These are phyloP conservation scores for Pseudococcus viburni DNA, from an alignment of 2,888 invertebrate genomes.

Conservation along the genomic window DNA sequence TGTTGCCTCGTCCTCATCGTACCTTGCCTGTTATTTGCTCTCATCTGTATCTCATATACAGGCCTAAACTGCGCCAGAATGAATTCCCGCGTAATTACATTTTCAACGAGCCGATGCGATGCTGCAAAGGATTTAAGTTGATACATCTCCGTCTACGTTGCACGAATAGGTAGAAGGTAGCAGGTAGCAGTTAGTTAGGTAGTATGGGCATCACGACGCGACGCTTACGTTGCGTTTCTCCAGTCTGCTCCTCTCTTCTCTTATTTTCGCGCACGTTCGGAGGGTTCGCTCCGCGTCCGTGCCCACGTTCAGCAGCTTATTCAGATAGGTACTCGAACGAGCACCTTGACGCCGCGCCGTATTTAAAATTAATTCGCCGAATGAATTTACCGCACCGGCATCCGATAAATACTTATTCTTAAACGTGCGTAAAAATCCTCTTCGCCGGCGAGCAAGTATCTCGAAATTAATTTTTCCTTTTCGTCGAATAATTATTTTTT, in stretches of 20 bases:
- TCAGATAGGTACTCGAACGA: background rate
- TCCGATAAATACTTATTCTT: background rate
- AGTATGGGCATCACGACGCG: background rate
- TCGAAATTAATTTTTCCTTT: constrained; percentile 8
- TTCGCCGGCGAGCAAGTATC: background rate
- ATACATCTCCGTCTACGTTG: background rate
- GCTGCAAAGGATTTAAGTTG: constrained; percentile 56
- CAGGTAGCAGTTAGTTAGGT: background rate
- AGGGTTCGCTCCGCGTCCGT: background rate
- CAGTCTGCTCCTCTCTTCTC: background rate
- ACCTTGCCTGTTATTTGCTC: background rate
- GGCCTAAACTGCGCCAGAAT: constrained; percentile 11
- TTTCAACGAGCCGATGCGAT: constrained; percentile 63
- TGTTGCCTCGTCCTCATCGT: background rate
- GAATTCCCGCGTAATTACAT: constrained; percentile 58
- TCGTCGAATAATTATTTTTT: constrained; percentile 46
- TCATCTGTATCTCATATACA: constrained; percentile 17
- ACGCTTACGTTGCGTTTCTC: constrained; percentile 9
- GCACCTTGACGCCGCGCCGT: background rate
- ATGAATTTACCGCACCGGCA: constrained; percentile 15
- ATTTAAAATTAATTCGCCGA: background rate
- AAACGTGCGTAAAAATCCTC: background rate
- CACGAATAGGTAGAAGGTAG: background rate
- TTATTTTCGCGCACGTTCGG: too few species aligned
- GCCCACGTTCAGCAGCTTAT: background rate